Evolutionary conservation across 1,140 invertebrate genomes (phyloP).

Genomic region (Neodiprion pinetum): DNA sequence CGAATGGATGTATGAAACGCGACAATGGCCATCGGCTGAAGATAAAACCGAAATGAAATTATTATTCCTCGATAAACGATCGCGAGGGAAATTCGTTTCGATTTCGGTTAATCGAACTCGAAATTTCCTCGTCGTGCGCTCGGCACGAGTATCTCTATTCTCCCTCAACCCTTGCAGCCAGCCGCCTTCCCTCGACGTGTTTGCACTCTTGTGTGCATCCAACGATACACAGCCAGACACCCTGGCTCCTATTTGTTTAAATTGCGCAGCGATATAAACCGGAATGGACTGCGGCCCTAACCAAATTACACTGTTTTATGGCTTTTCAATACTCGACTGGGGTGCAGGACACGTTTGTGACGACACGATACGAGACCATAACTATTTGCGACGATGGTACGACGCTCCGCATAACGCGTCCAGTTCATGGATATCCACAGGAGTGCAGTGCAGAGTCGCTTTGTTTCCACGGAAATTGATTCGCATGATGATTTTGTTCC

Average conservation of each 20-base stretch:
- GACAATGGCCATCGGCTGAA: not conserved
- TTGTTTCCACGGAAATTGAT: no score
- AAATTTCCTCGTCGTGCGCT: slow-evolving; percentile 25
- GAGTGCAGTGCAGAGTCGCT: no score
- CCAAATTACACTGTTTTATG: slow-evolving; percentile 43
- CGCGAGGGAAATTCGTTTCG: slow-evolving; percentile 46
- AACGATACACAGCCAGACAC: slow-evolving; percentile 20
- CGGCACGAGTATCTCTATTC: not conserved
- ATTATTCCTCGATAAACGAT: slow-evolving; percentile 52
- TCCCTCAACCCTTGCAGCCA: not conserved
- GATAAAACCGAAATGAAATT: slow-evolving; percentile 45
- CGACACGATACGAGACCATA: not conserved
- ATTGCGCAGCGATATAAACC: slow-evolving; percentile 47
- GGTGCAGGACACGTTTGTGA: not conserved
- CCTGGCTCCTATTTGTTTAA: slow-evolving; percentile 50
- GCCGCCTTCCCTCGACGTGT: not conserved
- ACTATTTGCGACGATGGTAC: not conserved
- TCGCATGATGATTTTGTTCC: no score
- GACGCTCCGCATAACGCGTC: not conserved
- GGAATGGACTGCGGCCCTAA: slow-evolving; percentile 39
- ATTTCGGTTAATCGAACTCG: slow-evolving; percentile 54
- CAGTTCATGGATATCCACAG: not conserved
- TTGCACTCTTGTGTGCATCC: not conserved
- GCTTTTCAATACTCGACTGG: slow-evolving; percentile 36
- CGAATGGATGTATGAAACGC: not conserved